Conservation (phyloP, 2,113 vertebrate species). For the Sturnira hondurensis region DNA sequence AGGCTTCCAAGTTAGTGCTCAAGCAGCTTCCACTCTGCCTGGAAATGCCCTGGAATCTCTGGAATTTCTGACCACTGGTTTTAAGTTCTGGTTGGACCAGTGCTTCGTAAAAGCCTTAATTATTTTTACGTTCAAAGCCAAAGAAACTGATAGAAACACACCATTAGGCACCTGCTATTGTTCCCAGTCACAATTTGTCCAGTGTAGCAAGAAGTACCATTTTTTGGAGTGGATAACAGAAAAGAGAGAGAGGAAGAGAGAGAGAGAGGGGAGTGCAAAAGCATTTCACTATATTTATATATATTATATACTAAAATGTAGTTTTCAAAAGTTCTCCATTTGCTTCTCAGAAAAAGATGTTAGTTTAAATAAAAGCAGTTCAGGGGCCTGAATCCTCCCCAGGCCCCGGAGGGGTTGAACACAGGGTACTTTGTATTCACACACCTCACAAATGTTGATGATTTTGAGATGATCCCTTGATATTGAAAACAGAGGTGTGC, state of each 20-base stretch:
- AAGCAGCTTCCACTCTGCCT: neutral
- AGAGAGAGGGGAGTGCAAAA: neutral
- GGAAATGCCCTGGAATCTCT: neutral
- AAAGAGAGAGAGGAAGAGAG: neutral
- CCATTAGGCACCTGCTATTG: neutral
- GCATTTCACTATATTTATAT: neutral
- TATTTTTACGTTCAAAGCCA: neutral
- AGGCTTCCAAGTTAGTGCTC: neutral
- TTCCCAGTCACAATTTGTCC: neutral
- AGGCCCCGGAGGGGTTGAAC: neutral
- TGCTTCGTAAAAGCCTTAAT: neutral
- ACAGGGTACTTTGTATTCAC: neutral
- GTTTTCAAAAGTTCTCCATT: neutral
- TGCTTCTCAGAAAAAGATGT: neutral
- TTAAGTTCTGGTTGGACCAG: neutral
- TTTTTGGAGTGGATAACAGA: neutral
- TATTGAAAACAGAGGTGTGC: conserved; percentile 47
- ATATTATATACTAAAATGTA: neutral
- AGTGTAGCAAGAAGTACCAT: neutral
- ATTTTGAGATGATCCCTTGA: conserved; percentile 66
- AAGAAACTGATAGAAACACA: neutral
- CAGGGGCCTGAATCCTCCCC: neutral
- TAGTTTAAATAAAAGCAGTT: neutral
- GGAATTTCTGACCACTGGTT: neutral
- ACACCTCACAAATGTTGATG: neutral